Percentiles rank a stretch among this genome's conserved stretches.
phyloP scores from a whole-genome alignment of 1,140 invertebrate species.

The Hestina assimilis region DNA sequence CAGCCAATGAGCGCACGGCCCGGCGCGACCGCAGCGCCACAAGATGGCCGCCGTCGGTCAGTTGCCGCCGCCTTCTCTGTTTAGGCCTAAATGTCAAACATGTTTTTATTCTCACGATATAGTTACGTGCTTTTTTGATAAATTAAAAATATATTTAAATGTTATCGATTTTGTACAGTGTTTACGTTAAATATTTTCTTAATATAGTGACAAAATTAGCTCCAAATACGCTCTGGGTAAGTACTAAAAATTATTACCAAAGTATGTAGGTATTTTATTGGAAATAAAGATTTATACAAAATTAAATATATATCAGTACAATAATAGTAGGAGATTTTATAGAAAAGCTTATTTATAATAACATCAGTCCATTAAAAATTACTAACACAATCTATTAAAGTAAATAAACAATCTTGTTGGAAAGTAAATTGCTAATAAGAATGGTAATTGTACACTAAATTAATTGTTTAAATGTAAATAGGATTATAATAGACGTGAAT shows the following conservation, averaged over 20 bases:
- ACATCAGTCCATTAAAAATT: too few relatives aligned
- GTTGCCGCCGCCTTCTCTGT: conserved; percentile 66
- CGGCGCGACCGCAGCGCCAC: conserved; percentile 68
- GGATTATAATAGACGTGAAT: too few relatives aligned
- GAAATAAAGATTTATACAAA: too few relatives aligned
- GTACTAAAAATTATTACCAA: neutral
- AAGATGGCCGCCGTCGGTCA: conserved; percentile 70
- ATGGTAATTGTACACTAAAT: too few relatives aligned
- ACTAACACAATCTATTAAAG: too few relatives aligned
- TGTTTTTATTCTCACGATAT: conserved; percentile 44
- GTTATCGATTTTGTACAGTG: neutral
- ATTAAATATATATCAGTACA: too few relatives aligned
- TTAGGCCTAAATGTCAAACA: conserved; percentile 72
- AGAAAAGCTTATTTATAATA: too few relatives aligned
- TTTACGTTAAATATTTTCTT: neutral
- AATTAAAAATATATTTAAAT: conserved; percentile 25
- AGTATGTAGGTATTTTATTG: neutral
- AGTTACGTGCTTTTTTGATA: conserved; percentile 30
- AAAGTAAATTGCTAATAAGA: too few relatives aligned
- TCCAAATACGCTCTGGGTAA: neutral
- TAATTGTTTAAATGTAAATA: too few relatives aligned
- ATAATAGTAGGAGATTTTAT: too few relatives aligned
- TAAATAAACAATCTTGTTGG: too few relatives aligned
- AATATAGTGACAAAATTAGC: neutral
- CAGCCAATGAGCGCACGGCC: conserved; percentile 63